A percentile compares a stretch with the other conserved stretches of the same genome.
phyloP scores from a whole-genome alignment of 2,888 invertebrate genomes.

The Esperia sulphurella region DNA sequence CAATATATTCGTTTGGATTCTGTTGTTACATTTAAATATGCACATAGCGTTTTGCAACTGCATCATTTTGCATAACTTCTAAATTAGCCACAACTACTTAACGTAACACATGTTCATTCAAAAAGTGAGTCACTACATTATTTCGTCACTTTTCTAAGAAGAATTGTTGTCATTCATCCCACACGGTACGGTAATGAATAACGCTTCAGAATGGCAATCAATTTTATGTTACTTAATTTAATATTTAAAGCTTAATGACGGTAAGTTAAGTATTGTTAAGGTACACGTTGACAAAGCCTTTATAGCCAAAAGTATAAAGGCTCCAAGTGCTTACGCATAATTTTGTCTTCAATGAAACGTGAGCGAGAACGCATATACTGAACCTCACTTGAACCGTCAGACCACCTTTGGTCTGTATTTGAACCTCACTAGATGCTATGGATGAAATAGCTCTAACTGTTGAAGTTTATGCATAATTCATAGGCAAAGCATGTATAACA shows the following conservation, averaged over 20 bases:
- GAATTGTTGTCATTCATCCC: constrained; percentile 51
- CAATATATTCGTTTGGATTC: constrained; percentile 23
- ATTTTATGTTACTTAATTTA: neutral
- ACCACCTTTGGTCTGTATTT: neutral
- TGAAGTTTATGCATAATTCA: constrained; percentile 28
- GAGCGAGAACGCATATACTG: neutral
- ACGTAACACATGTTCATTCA: constrained; percentile 37
- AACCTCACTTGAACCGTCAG: neutral
- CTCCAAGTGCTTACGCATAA: neutral
- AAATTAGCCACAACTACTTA: constrained; percentile 15
- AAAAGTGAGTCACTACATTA: constrained; percentile 44
- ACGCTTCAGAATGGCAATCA: constrained; percentile 31
- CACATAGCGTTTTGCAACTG: constrained; percentile 26
- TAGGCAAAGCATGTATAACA: constrained; percentile 25
- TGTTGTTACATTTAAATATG: constrained; percentile 24
- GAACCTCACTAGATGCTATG: constrained; percentile 1
- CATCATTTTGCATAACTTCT: constrained; percentile 20
- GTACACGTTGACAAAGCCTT: neutral
- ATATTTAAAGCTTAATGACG: neutral
- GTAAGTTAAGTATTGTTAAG: neutral
- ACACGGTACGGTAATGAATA: constrained; percentile 44
- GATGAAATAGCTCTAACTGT: constrained; percentile 1
- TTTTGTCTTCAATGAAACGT: neutral
- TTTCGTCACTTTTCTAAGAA: constrained; percentile 52
- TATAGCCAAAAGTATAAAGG: neutral